Percentiles rank a stretch among this genome's conserved stretches.
Evolutionary conservation across 2,797 vertebrate species (phyloP).

Genomic region (Tangara arthus): DNA sequence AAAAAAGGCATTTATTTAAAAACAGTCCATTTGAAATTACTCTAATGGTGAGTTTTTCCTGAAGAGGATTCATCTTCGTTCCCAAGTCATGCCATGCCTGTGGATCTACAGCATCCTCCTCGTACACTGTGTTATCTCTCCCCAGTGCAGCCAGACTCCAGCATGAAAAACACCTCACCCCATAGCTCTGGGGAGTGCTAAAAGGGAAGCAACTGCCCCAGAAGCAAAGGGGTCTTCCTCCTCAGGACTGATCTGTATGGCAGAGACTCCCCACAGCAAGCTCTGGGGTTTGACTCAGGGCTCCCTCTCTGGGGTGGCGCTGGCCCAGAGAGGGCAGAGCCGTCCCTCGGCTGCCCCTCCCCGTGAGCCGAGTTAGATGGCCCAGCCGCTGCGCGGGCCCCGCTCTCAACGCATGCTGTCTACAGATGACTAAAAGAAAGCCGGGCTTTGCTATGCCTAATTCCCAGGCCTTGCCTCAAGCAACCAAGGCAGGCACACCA

Average conservation of each 20-base stretch:
- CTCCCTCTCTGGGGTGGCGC: fast-evolving
- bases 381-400: background rate
- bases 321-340: background rate
- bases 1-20: conserved; percentile 4
- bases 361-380: fast-evolving
- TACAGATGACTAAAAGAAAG: conserved; percentile 18
- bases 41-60: background rate
- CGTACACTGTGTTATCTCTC: background rate
- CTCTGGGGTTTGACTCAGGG: background rate
- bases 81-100: background rate
- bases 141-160: background rate
- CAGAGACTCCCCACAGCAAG: fast-evolving
- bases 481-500: conserved; percentile 33
- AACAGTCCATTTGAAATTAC: background rate
- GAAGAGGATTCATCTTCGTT: background rate
- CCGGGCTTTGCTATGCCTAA: background rate
- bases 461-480: conserved; percentile 14
- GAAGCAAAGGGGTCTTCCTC: background rate
- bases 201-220: fast-evolving
- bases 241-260: background rate
- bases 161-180: background rate
- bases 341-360: background rate
- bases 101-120: background rate
- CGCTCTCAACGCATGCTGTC: background rate
- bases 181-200: background rate